A percentile compares a stretch with the other conserved stretches of the same genome.
These are phyloP conservation scores for Cuniculus paca DNA, from an alignment of 2,797 vertebrate species.

Conservation along the genomic window DNA sequence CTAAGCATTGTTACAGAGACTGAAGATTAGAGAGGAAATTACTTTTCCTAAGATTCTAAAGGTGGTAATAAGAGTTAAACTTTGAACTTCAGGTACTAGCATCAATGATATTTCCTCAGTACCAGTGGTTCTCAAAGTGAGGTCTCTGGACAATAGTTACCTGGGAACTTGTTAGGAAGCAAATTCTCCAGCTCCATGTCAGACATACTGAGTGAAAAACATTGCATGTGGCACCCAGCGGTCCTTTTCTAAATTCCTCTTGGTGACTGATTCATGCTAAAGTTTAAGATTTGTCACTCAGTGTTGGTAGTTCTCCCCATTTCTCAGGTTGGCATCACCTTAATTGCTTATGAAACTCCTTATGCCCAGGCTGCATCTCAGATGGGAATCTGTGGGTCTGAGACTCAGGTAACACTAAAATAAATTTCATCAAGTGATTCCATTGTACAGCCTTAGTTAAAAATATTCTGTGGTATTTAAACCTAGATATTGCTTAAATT, in stretches of 20 bases:
- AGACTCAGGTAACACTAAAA: slow-evolving; percentile 8
- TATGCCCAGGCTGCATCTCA: neutral
- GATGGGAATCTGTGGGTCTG: neutral
- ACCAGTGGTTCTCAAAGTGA: slow-evolving; percentile 20
- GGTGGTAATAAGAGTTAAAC: slow-evolving; percentile 33
- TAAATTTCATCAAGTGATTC: slow-evolving; percentile 14
- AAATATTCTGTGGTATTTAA: neutral
- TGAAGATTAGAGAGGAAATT: slow-evolving; percentile 33
- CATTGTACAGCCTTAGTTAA: neutral
- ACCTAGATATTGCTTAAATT: neutral
- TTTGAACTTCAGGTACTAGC: neutral
- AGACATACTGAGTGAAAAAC: slow-evolving; percentile 4
- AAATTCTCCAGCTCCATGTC: neutral
- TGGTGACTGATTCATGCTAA: neutral
- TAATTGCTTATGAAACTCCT: slow-evolving; percentile 16
- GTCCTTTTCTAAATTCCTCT: neutral
- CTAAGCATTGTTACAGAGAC: slow-evolving; percentile 61
- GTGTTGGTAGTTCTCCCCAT: neutral
- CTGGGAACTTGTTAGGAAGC: slow-evolving; percentile 32
- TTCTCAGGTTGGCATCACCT: slow-evolving; percentile 42
- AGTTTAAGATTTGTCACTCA: slow-evolving; percentile 29
- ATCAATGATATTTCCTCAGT: slow-evolving; percentile 6
- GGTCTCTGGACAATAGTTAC: slow-evolving; percentile 36
- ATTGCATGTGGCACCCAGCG: neutral
- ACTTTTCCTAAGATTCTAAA: slow-evolving; percentile 21